Base-by-base conservation (phyloP, 2,113 vertebrate species). In the Manacus vitellinus region DNA sequence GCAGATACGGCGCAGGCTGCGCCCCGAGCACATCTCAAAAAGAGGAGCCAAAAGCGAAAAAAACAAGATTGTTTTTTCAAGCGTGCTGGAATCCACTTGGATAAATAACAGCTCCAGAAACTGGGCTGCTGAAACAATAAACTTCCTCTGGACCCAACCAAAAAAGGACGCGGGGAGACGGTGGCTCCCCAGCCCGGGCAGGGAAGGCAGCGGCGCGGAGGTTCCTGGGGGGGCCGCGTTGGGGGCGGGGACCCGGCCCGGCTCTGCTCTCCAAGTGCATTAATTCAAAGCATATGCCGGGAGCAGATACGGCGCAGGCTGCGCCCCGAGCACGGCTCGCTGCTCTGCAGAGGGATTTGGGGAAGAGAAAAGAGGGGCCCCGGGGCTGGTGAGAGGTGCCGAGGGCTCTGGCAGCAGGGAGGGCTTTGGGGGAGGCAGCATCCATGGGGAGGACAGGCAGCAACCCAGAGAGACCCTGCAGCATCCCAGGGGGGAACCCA, bases 101-200 rank as follows among this genome's bases (percentile, higher is more conserved):
- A 97, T 97, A 97, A 97, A 97, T 97, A 97, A 95, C 55, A 58
- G 95, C 96, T 96, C 94, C 96, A 97, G 97, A 95, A 97, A 94
- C 83, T 19, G 87, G 94, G 91, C 96, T 94, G 97, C 89, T 97
- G 93, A 95, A 97, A 97, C 96, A 97, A 97, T 97, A 97, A 97
- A 97, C 96, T 96, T 97, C 96, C 96, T 96, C 83, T 79, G 85
- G 68, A 88, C 92, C 89, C 87, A 17, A 95, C 96, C 97, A 88
- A 97, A 96, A 97, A 97, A 94, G 96, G 92, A 96, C 15, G 52
- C 16, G 35, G 95, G 83, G 88, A 82, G 83, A 82, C 28, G 88
- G 84, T 73, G 81, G 92, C 90, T 95, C 89, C 94, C 75, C 55
- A 10, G 71, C n/a, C 90, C 21, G 39, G 74, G 95, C 54, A 33